Evolutionary conservation across 2,797 vertebrate species (phyloP), one percentile per base, ranked within the genome.

Genomic region (Perdix hodgsoniae): DNA sequence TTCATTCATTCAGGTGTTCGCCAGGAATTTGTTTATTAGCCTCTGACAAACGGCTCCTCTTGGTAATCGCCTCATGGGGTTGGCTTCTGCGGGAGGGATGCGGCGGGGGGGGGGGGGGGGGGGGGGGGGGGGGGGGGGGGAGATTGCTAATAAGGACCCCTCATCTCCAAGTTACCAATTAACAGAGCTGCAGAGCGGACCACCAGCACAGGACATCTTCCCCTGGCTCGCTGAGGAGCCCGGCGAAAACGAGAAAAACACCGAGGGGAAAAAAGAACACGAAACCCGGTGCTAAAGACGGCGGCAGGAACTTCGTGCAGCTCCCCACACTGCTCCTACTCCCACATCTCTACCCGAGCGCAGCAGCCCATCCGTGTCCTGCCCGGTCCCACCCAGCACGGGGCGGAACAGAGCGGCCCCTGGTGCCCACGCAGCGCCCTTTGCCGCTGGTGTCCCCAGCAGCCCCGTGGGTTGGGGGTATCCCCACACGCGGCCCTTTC

Each of bases 1-100:
- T 92, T 97, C 96, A 97, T 96, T 95, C 96, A 97, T 96, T 95
- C 83, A 83, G 94, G 98, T 98, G 96, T 94, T 97, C 96, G 92
- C 74, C 75, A 95, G 97, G 97, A 98, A 98, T 97, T 98, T 98
- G 98, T 98, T 98, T 98, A 98, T 98, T 98, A 97, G 97, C 88
- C 94, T 94, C 96, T 97, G 97, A 98, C 96, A 97, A 97, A 97
- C 97, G 98, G 98, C 98, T 98, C 98, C 97, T 97, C 98, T 98
- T 98, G 89, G 98, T 98, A 99, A 98, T 98, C 98, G 98, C 96
- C 97, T 98, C 98, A 90, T 97, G 98, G 98, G 98, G 98, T 96
- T 98, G 95, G 95, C 96, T 96, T 90, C 97, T 86, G 82, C 96
- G 83, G 97, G 93, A 91, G 93, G 80, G 95, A 92, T 84, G 96